Conservation (phyloP, 2,888 invertebrate species). For the Parapristionchus giblindavisi region DNA sequence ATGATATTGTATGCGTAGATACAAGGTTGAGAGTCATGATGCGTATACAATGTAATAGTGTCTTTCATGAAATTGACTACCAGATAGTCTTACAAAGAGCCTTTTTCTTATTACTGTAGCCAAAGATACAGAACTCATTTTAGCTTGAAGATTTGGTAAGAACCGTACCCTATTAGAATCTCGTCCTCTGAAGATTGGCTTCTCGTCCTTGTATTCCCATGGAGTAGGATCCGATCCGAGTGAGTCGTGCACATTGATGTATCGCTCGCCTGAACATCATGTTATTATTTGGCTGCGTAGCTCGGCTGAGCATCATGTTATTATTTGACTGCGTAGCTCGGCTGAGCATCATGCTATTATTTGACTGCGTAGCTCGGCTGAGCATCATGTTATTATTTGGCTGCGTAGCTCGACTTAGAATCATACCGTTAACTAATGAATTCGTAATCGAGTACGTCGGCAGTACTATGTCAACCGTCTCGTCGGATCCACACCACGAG, state of each 20-base stretch:
- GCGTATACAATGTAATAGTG: too few relatives aligned
- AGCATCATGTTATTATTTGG: neutral
- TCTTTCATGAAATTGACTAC: too few relatives aligned
- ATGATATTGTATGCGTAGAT: too few relatives aligned
- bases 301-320: neutral
- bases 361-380: conserved; percentile 1
- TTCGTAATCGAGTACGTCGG: conserved; percentile 95
- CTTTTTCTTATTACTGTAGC: too few relatives aligned
- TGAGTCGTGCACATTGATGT: neutral
- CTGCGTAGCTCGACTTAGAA: too few relatives aligned
- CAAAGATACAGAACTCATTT: too few relatives aligned
- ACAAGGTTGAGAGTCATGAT: too few relatives aligned
- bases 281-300: neutral
- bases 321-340: neutral
- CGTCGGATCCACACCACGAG: conserved; percentile 93
- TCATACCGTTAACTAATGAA: conserved; percentile 76
- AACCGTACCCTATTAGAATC: conserved; percentile 35
- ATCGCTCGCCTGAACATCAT: neutral
- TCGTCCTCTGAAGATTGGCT: conserved; percentile 25
- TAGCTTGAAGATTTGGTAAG: too few relatives aligned
- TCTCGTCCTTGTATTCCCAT: conserved; percentile 18
- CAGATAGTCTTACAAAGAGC: too few relatives aligned
- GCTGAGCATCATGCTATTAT: neutral
- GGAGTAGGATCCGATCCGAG: neutral
- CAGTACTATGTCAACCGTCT: conserved; percentile 86